Base-by-base conservation (phyloP, 1,140 invertebrate genomes). In the Sarcophaga peregrina region DNA sequence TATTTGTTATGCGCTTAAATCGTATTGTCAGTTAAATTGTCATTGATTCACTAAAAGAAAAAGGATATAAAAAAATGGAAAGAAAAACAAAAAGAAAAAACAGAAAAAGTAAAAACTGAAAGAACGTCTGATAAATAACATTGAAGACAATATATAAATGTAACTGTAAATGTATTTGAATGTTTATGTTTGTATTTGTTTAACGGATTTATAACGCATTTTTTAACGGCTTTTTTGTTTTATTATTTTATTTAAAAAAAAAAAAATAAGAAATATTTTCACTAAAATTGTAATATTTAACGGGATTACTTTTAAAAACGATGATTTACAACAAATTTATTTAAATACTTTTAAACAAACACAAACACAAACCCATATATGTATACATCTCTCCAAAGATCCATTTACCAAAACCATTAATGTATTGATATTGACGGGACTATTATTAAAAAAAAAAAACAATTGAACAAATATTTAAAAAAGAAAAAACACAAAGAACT, bases 1-100 rank as follows among this genome's bases (percentile, higher is more conserved):
- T 58, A 58, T 58, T 58, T 58, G 54, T 58, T 58, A 58, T 58
- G n/a, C 54, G 54, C 54, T 58, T 58, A 58, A 58, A 58, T 58
- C 54, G 54, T 58, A 58, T 58, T 58, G 54, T 58, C 54, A 58
- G 54, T 58, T 58, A 58, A 58, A 58, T 58, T 58, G 54, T 58
- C 54, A 58, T 58, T 58, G 54, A 58, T n/a, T 58, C 54, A n/a
- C 54, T 58, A 58, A 58, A 37, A 37, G 25, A 37, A 37, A 37
- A 37, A 37, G 25, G 25, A 37, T 37, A 37, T 37, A 37, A 37
- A 37, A 37, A 37, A 37, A 2, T 37, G n/a, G n/a, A n/a, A 37
- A 37, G 1, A 37, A 37, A 37, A 37, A 37, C 1, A 4, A 37
- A 37, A 37, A 37, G 25, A 37, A 37, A 37, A 37, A 4, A 37